These are phyloP conservation scores for Drosophila lutescens DNA, from an alignment of 2,888 invertebrate genomes.

Conservation along the genomic window DNA sequence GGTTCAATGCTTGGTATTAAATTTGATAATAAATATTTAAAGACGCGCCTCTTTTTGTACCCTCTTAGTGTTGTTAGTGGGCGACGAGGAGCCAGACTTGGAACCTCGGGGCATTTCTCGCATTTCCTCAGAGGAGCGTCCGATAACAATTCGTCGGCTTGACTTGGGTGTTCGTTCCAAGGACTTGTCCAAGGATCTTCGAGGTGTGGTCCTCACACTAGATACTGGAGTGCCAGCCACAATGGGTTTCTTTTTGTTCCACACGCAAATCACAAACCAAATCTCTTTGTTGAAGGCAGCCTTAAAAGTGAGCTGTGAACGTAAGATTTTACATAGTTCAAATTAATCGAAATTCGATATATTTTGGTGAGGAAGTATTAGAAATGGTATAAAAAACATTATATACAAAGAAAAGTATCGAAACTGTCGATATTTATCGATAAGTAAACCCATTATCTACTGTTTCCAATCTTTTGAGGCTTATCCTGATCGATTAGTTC, in stretches of 20 bases:
- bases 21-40: neutral
- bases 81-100: constrained; percentile 11
- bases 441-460: too few relatives aligned
- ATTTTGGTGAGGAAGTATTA: too few relatives aligned
- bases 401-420: too few relatives aligned
- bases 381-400: too few relatives aligned
- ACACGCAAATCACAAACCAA: constrained; percentile 73
- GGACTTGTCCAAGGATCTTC: constrained; percentile 64
- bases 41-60: constrained; percentile 19
- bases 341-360: neutral
- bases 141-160: constrained; percentile 52
- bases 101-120: constrained; percentile 51
- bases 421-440: too few relatives aligned
- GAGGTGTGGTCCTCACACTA: constrained; percentile 69
- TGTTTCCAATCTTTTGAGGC: too few relatives aligned
- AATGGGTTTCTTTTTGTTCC: constrained; percentile 80
- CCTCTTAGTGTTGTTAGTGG: neutral
- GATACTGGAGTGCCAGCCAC: constrained; percentile 57
- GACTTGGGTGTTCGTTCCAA: constrained; percentile 67
- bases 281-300: constrained; percentile 70
- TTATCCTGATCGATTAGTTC: too few relatives aligned
- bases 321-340: neutral
- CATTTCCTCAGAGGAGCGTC: constrained; percentile 67
- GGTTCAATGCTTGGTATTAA: too few relatives aligned
- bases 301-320: constrained; percentile 62